These are phyloP conservation scores for Condylura cristata DNA, from an alignment of 2,113 vertebrate genomes.

Conservation along the genomic window DNA sequence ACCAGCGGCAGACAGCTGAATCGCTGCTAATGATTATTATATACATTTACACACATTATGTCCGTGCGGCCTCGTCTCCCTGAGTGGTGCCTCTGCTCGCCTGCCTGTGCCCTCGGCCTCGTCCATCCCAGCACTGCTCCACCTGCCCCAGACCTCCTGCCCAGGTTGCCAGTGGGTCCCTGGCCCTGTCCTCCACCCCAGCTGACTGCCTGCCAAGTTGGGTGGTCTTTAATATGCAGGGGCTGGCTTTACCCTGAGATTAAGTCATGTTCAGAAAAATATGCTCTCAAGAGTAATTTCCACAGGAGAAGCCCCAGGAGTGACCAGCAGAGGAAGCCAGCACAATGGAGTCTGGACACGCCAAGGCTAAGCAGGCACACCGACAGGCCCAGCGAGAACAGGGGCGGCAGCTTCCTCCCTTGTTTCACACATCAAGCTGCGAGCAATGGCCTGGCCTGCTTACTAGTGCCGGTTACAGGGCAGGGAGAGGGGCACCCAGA, in stretches of 20 bases:
- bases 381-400: too few relatives aligned
- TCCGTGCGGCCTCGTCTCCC: slow-evolving; percentile 72
- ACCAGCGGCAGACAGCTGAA: slow-evolving; percentile 85
- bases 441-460: too few relatives aligned
- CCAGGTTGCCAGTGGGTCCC: not conserved
- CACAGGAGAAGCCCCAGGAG: not conserved
- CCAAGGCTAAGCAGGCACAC: not conserved
- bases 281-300: not conserved
- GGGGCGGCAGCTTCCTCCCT: too few relatives aligned
- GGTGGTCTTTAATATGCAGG: not conserved
- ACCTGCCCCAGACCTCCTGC: not conserved
- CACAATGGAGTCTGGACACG: not conserved
- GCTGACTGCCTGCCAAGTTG: not conserved
- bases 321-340: not conserved
- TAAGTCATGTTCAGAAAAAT: not conserved
- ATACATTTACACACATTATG: slow-evolving; percentile 84
- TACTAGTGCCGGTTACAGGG: too few relatives aligned
- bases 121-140: not conserved
- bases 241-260: not conserved
- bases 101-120: not conserved
- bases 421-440: too few relatives aligned
- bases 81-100: not conserved
- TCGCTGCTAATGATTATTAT: slow-evolving; percentile 86
- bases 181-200: not conserved
- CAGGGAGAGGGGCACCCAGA: too few relatives aligned